phyloP scores from a whole-genome alignment of 2,797 vertebrate genomes.

The Sebastes dallii region DNA sequence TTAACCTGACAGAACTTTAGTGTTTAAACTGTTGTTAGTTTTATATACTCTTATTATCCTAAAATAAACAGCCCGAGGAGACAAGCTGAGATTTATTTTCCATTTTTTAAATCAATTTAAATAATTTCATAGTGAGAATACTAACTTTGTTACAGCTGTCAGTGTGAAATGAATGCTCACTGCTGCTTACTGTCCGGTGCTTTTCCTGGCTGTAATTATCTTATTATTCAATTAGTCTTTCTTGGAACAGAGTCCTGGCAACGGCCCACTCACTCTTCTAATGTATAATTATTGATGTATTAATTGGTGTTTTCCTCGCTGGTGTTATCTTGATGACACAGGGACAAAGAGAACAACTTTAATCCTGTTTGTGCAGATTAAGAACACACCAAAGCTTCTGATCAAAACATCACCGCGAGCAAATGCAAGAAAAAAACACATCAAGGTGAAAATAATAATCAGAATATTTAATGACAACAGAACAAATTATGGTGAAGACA shows the following conservation, averaged over 20 bases:
- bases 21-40: background rate
- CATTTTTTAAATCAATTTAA: background rate
- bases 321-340: background rate
- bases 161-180: constrained; percentile 1
- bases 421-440: background rate
- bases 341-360: background rate
- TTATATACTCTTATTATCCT: background rate
- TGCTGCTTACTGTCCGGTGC: background rate
- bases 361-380: background rate
- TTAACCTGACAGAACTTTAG: background rate
- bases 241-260: constrained; percentile 16
- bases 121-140: background rate
- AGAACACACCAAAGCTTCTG: background rate
- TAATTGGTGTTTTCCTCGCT: constrained; percentile 13
- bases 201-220: constrained; percentile 35
- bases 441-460: background rate
- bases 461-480: background rate
- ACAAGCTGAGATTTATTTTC: background rate
- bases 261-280: constrained; percentile 10
- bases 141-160: constrained; percentile 2
- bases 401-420: background rate
- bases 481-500: background rate
- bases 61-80: background rate
- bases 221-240: constrained; percentile 48
- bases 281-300: constrained; percentile 9